Percentiles rank a stretch among this genome's conserved stretches.
Conservation (phyloP, 1,140 invertebrate genomes). For the Pseudobourletiella spinata region DNA sequence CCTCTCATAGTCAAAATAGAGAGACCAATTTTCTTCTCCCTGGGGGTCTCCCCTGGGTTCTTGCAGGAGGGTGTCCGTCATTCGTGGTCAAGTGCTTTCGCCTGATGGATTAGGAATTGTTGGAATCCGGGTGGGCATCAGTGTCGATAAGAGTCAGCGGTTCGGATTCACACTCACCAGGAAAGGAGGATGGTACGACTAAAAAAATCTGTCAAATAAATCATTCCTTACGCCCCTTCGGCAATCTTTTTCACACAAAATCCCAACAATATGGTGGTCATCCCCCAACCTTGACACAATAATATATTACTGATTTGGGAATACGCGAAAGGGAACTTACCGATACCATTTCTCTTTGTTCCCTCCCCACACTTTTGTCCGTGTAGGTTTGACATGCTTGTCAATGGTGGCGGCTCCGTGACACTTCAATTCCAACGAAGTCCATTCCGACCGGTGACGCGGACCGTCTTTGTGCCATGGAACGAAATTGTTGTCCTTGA, state of each 20-base stretch:
- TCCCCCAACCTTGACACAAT: too few species aligned
- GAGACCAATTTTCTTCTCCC: constrained; percentile 26
- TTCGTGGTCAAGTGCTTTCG: constrained; percentile 90
- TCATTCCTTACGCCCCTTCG: not conserved
- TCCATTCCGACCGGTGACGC: constrained; percentile 75
- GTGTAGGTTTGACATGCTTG: constrained; percentile 96
- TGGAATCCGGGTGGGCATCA: constrained; percentile 82
- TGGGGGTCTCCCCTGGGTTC: constrained; percentile 21
- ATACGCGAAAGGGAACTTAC: too few species aligned
- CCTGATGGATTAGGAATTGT: constrained; percentile 87
- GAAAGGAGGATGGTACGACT: constrained; percentile 87
- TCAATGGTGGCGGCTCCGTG: constrained; percentile 97
- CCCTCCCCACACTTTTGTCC: too few species aligned
- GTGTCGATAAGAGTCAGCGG: constrained; percentile 80
- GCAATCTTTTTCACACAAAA: not conserved
- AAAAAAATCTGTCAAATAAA: constrained; percentile 2
- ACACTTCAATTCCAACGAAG: constrained; percentile 90
- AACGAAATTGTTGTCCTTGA: constrained; percentile 84
- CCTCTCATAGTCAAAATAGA: constrained; percentile 16
- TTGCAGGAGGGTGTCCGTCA: constrained; percentile 91
- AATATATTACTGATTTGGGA: too few species aligned
- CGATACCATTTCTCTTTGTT: too few species aligned
- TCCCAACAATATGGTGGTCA: too few species aligned
- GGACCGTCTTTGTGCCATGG: constrained; percentile 87
- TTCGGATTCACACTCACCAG: constrained; percentile 93